Evolutionary conservation across 2,888 invertebrate genomes (phyloP).

Genomic region (Brachyptera putata): DNA sequence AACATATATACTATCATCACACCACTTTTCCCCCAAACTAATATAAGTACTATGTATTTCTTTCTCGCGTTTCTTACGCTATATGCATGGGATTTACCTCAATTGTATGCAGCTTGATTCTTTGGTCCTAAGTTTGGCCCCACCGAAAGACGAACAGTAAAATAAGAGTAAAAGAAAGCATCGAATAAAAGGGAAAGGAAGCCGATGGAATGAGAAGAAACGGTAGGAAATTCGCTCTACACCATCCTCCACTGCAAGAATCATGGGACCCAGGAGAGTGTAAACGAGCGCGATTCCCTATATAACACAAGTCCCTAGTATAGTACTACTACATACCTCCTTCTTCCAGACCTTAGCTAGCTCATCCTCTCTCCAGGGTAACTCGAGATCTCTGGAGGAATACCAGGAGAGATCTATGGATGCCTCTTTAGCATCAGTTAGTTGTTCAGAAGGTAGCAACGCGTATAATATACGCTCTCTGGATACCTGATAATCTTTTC

Average conservation of each 20-base stretch:
- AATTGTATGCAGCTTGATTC: not conserved
- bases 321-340: no score
- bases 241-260: slow-evolving; percentile 12
- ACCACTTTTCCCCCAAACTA: no score
- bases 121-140: not conserved
- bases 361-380: not conserved
- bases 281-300: slow-evolving; percentile 37
- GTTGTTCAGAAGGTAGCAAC: not conserved
- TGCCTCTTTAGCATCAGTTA: slow-evolving; percentile 46
- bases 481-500: not conserved
- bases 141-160: not conserved
- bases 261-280: slow-evolving; percentile 27
- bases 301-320: not conserved
- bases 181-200: not conserved
- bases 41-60: no score
- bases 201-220: not conserved
- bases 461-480: not conserved
- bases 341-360: not conserved
- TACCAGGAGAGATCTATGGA: slow-evolving; percentile 44
- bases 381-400: slow-evolving; percentile 36
- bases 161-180: not conserved
- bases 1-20: no score
- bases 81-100: not conserved
- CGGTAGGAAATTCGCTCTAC: not conserved
- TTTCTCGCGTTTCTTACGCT: not conserved